phyloP scores from a whole-genome alignment of 2,113 vertebrate species.

The Pterocles orientalis region DNA sequence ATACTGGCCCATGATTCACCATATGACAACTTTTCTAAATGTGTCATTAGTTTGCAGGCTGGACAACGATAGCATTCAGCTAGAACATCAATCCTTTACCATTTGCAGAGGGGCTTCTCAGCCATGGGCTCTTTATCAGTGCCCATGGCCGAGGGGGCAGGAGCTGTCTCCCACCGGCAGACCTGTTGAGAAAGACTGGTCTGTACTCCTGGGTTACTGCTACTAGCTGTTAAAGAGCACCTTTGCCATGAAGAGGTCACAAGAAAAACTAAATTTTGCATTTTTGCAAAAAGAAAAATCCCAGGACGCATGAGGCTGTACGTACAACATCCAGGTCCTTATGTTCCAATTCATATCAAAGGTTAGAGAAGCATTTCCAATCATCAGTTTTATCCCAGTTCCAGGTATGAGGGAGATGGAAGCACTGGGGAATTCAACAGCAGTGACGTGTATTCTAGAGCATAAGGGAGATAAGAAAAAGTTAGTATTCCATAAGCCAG shows the following conservation, averaged over 20 bases:
- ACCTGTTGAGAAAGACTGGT: not conserved
- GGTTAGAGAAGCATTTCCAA: constrained; percentile 65
- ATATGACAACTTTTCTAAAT: not conserved
- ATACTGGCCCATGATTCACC: not conserved
- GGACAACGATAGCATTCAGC: not conserved
- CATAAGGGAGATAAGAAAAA: not conserved
- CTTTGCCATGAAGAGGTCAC: not conserved
- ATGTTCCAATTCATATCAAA: constrained; percentile 63
- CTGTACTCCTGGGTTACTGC: not conserved
- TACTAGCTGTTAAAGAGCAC: not conserved
- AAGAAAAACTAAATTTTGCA: not conserved
- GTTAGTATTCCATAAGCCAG: not conserved
- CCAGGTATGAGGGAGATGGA: constrained; percentile 67
- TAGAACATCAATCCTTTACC: not conserved
- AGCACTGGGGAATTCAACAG: constrained; percentile 70
- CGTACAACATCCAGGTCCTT: constrained; percentile 74
- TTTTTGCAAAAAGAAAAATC: not conserved
- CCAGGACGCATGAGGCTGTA: not conserved
- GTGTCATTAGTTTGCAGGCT: not conserved
- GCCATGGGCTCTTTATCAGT: not conserved
- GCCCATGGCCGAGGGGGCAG: not conserved
- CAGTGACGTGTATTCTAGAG: constrained; percentile 67
- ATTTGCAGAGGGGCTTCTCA: not conserved
- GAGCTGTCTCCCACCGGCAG: not conserved
- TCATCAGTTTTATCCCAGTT: constrained; percentile 63